Evolutionary conservation across 1,140 invertebrate genomes (phyloP).

Genomic region (Trichogramma pretiosum): DNA sequence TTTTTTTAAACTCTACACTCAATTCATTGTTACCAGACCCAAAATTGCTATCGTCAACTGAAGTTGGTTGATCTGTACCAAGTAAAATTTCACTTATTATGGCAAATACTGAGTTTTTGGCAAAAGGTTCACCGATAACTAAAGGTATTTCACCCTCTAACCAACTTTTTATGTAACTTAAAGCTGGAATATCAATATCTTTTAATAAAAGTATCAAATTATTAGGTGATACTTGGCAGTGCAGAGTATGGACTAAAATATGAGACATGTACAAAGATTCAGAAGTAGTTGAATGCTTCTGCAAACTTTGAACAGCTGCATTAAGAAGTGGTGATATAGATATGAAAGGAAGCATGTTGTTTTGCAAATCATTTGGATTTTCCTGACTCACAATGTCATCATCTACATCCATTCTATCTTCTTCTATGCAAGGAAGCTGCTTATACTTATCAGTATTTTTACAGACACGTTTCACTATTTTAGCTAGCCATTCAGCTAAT

Average conservation of each 20-base stretch:
- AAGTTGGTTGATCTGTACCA: neutral
- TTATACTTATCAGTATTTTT: slow-evolving; percentile 31
- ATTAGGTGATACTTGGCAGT: slow-evolving; percentile 31
- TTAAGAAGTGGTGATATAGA: slow-evolving; percentile 29
- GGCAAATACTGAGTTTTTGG: slow-evolving; percentile 7
- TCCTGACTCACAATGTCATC: too few species aligned
- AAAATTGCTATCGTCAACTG: too few species aligned
- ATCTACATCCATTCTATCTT: slow-evolving; percentile 16
- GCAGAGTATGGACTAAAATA: slow-evolving; percentile 29
- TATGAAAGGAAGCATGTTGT: too few species aligned
- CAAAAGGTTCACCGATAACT: slow-evolving; percentile 19
- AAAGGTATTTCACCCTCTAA: slow-evolving; percentile 4
- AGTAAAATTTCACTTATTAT: slow-evolving; percentile 14
- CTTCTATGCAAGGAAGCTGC: too few species aligned
- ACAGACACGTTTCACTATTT: slow-evolving; percentile 25
- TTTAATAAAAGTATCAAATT: slow-evolving; percentile 24
- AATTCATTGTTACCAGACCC: too few species aligned
- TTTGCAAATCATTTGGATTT: too few species aligned
- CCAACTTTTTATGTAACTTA: slow-evolving; percentile 31
- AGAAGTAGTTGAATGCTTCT: slow-evolving; percentile 19
- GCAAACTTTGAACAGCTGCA: slow-evolving; percentile 28
- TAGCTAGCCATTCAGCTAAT: slow-evolving; percentile 31
- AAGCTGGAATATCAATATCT: slow-evolving; percentile 21
- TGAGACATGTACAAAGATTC: slow-evolving; percentile 26
- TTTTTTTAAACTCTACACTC: too few species aligned